phyloP scores from a whole-genome alignment of 2,113 vertebrate genomes.

The Sarotherodon lohbergeri region DNA sequence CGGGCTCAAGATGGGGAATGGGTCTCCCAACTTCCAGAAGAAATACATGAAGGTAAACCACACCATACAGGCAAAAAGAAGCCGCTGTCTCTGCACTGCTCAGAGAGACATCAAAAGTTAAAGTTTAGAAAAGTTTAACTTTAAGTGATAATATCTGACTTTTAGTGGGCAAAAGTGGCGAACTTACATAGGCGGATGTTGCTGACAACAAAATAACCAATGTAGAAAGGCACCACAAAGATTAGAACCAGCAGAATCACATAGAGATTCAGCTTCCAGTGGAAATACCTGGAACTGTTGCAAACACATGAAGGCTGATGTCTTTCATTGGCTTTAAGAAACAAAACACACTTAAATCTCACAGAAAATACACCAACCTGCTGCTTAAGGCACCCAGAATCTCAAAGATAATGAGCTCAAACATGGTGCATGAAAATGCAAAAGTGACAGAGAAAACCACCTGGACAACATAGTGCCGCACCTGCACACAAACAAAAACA shows the following conservation, averaged over 20 bases:
- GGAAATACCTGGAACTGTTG: slow-evolving; percentile 93
- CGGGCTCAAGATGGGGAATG: slow-evolving; percentile 96
- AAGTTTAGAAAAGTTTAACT: background rate
- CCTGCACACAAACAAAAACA: slow-evolving; percentile 65
- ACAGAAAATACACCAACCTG: slow-evolving; percentile 73
- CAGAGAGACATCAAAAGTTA: background rate
- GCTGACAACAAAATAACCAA: slow-evolving; percentile 97
- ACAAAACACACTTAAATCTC: background rate
- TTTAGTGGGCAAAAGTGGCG: background rate
- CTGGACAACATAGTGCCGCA: slow-evolving; percentile 93
- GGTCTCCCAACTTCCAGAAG: slow-evolving; percentile 98
- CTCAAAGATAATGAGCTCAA: slow-evolving; percentile 99
- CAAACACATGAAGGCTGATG: background rate
- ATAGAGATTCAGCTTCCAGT: slow-evolving; percentile 97
- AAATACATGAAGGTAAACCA: slow-evolving; percentile 99
- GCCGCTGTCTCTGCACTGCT: slow-evolving; percentile 87
- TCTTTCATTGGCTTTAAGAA: background rate
- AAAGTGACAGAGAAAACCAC: slow-evolving; percentile 97
- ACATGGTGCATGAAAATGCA: slow-evolving; percentile 99
- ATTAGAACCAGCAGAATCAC: slow-evolving; percentile 94
- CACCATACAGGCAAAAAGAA: slow-evolving; percentile 90
- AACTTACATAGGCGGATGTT: slow-evolving; percentile 94
- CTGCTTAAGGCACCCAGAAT: slow-evolving; percentile 92
- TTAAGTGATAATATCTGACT: background rate
- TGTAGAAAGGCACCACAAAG: slow-evolving; percentile 98